Evolutionary conservation across 1,140 invertebrate genomes (phyloP), one percentile per base, ranked within the genome.

Genomic region (Cherax destructor): DNA sequence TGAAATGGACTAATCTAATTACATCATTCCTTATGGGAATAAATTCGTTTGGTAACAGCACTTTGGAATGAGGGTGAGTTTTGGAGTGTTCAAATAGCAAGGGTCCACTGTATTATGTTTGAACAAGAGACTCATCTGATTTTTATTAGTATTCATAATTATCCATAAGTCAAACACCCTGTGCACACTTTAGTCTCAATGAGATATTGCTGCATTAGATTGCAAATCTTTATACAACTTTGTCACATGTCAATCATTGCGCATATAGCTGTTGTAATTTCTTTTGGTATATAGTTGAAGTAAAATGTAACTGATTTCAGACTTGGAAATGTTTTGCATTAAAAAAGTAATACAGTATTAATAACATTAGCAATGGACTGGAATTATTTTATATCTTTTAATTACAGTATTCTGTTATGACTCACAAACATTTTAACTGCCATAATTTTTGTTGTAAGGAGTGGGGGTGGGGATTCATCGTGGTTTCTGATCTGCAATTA

Each of bases 401-500:
- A 52, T 56, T 56, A 56, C 13, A 13, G 52, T 56, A 18, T 18
- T 18, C 13, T 65, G 18, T 65, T 65, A 65, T 50, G 79, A 81
- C 56, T 59, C 24, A 56, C 79, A 3, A 52, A 21, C n/a, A 49
- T 79, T 52, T 79, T 50, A 30, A 49, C 77, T 79, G 77, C 47
- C 52, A 52, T 50, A 79, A 21, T 50, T 49, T 52, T 52, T 79
- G 52, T n/a, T 21, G 52, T 0, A 41, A 41, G 30, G 30, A 2
- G 30, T 41, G 30, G 30, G 30, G 30, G 30, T 0, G 13, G 52
- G n/a, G 79, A 50, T 81, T 85, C 49, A 85, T n/a, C 50, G 10
- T 18, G 47, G 83, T 50, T 85, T 85, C 49, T 74, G 61, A 72
- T 61, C 69, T 24, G 83, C 83, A 50, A 56, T 52, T 49, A 85